Evolutionary conservation across 1,140 invertebrate genomes (phyloP).

Genomic region (Goniozus legneri): DNA sequence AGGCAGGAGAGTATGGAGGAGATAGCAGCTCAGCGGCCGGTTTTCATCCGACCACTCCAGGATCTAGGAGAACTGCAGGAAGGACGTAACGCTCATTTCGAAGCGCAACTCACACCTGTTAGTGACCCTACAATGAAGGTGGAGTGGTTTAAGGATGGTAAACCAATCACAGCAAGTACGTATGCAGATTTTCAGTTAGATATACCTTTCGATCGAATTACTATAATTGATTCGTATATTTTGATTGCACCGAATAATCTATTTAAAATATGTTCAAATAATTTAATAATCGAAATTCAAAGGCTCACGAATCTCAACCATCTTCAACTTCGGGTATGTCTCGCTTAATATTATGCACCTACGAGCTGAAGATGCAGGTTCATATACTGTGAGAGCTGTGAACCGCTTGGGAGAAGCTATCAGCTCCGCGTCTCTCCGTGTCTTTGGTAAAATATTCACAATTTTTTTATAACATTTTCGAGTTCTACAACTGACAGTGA

Average conservation of each 20-base stretch:
- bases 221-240: conserved; percentile 2
- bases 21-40: conserved; percentile 71
- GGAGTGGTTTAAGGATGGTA: conserved; percentile 97
- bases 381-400: conserved; percentile 84
- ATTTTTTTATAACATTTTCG: conserved; percentile 13
- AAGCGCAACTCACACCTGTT: conserved; percentile 90
- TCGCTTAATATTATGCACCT: conserved; percentile 96
- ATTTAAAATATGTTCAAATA: background rate
- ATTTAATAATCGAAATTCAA: background rate
- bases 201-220: no score
- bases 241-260: background rate
- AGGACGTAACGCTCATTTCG: conserved; percentile 90
- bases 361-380: conserved; percentile 88
- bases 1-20: conserved; percentile 79
- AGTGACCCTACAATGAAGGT: conserved; percentile 97
- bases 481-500: conserved; percentile 10
- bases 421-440: conserved; percentile 73
- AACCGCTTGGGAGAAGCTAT: conserved; percentile 84
- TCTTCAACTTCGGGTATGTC: conserved; percentile 98
- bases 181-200: conserved; percentile 6
- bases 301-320: conserved; percentile 88
- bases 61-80: conserved; percentile 86
- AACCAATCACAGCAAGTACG: conserved; percentile 83
- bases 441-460: conserved; percentile 58
- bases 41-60: conserved; percentile 85